A percentile compares a stretch with the other conserved stretches of the same genome.
Conservation (phyloP, 2,888 invertebrate genomes). For the Tetranychus piercei region DNA sequence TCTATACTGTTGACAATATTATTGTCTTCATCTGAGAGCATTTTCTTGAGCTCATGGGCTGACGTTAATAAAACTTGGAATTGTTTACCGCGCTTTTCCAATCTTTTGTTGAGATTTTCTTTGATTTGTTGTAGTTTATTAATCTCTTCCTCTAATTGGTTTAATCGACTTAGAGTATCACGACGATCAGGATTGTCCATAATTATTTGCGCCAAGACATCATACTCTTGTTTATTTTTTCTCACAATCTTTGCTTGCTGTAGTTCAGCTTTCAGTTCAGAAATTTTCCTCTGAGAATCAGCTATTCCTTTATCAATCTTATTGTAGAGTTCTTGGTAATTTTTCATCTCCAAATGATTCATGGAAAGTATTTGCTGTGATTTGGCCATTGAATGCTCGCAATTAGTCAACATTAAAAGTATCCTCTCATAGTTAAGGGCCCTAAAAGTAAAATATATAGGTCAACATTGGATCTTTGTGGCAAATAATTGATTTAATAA, state of each 20-base stretch:
- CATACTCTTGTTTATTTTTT: conserved; percentile 50
- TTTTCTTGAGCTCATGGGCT: conserved; percentile 2
- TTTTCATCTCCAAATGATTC: conserved; percentile 61
- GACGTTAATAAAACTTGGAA: conserved; percentile 56
- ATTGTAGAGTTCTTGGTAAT: conserved; percentile 56
- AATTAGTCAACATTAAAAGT: conserved; percentile 35
- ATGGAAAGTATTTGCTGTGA: conserved; percentile 58
- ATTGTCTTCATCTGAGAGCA: conserved; percentile 4
- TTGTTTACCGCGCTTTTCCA: conserved; percentile 66
- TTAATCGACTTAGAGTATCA: conserved; percentile 42
- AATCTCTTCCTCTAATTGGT: conserved; percentile 52
- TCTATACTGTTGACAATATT: conserved; percentile 7
- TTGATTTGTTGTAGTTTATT: conserved; percentile 40
- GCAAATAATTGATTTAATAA: neutral
- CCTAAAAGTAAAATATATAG: conserved; percentile 8
- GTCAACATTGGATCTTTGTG: neutral
- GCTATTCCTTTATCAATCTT: conserved; percentile 41
- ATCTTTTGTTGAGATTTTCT: conserved; percentile 51
- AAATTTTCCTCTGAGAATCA: conserved; percentile 31
- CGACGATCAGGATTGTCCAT: conserved; percentile 72
- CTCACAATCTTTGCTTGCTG: conserved; percentile 32
- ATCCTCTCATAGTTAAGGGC: conserved; percentile 23
- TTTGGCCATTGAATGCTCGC: conserved; percentile 68
- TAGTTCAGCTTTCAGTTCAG: conserved; percentile 31
- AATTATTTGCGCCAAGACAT: conserved; percentile 73